A percentile compares a stretch with the other conserved stretches of the same genome.
Evolutionary conservation across 2,888 invertebrate genomes (phyloP).

Genomic region (Drosophila flavopinicola): DNA sequence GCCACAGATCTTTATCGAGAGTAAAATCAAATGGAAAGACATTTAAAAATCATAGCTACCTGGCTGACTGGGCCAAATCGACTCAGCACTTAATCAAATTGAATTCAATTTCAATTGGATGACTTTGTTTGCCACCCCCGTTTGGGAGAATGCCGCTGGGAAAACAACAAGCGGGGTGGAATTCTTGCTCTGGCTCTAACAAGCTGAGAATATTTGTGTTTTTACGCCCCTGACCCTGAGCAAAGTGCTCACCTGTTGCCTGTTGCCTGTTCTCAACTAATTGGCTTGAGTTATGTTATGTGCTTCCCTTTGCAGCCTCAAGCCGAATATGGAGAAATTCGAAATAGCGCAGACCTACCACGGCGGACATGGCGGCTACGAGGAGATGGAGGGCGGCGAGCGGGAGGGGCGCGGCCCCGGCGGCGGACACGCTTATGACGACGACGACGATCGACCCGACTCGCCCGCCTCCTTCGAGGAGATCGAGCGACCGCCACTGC

Average conservation of each 20-base stretch:
- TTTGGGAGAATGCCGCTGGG: slow-evolving; percentile 62
- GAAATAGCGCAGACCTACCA: slow-evolving; percentile 83
- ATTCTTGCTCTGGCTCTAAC: slow-evolving; percentile 63
- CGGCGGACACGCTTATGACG: slow-evolving; percentile 81
- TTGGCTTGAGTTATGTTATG: slow-evolving; percentile 74
- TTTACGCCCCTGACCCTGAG: slow-evolving; percentile 61
- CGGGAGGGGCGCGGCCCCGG: slow-evolving; percentile 81
- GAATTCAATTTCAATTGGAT: slow-evolving; percentile 81
- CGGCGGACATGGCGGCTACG: slow-evolving; percentile 82
- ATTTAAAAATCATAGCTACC: slow-evolving; percentile 52
- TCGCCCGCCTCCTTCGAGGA: slow-evolving; percentile 92
- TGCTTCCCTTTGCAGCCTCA: slow-evolving; percentile 62
- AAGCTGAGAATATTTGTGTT: slow-evolving; percentile 81
- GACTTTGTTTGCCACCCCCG: slow-evolving; percentile 49
- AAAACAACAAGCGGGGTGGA: slow-evolving; percentile 37
- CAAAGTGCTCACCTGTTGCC: slow-evolving; percentile 29
- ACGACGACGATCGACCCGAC: slow-evolving; percentile 87
- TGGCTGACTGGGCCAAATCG: slow-evolving; percentile 35
- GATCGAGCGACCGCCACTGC: slow-evolving; percentile 92
- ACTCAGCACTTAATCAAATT: slow-evolving; percentile 83
- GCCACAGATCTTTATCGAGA: slow-evolving; percentile 38
- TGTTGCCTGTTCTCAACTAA: slow-evolving; percentile 57
- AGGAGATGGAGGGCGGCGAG: slow-evolving; percentile 82
- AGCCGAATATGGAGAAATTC: slow-evolving; percentile 81
- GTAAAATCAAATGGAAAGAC: slow-evolving; percentile 53